Percentiles rank a stretch among this genome's conserved stretches.
Evolutionary conservation across 1,140 invertebrate species (phyloP).

Genomic region (Rhyacophila brunnea): DNA sequence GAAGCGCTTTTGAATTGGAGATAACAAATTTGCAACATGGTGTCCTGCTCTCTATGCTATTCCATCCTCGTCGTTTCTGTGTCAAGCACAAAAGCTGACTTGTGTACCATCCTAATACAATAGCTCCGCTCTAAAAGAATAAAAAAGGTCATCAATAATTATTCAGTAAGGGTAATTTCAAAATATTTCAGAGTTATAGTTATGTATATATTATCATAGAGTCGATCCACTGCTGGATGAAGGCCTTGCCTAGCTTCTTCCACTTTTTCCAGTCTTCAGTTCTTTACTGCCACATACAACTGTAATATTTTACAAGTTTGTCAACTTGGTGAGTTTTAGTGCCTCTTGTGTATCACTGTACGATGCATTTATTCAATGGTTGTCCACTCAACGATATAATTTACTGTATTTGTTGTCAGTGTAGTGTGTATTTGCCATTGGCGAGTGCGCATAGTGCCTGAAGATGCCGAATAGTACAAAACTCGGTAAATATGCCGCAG

Average conservation of each 20-base stretch:
- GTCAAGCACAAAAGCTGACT: constrained; percentile 48
- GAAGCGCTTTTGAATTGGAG: constrained; percentile 4
- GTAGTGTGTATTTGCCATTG: too few species aligned
- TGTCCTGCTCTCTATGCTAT: background rate
- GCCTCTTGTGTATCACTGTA: too few species aligned
- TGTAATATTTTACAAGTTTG: background rate
- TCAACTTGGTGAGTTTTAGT: too few species aligned
- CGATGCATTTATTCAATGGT: too few species aligned
- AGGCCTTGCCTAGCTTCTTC: background rate
- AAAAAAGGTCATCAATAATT: constrained; percentile 13
- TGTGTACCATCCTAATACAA: constrained; percentile 52
- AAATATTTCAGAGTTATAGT: too few species aligned
- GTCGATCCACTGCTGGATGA: background rate
- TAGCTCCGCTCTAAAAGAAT: constrained; percentile 48
- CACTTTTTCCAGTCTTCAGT: background rate
- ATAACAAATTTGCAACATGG: constrained; percentile 8
- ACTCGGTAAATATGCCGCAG: too few species aligned
- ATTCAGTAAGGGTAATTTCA: too few species aligned
- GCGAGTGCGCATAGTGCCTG: too few species aligned
- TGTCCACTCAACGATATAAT: too few species aligned
- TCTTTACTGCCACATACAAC: background rate
- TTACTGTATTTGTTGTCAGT: too few species aligned
- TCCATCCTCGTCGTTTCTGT: constrained; percentile 35
- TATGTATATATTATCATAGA: too few species aligned
- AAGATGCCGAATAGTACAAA: too few species aligned